Conservation (phyloP, 2,797 vertebrate genomes). For the Chanos chanos region DNA sequence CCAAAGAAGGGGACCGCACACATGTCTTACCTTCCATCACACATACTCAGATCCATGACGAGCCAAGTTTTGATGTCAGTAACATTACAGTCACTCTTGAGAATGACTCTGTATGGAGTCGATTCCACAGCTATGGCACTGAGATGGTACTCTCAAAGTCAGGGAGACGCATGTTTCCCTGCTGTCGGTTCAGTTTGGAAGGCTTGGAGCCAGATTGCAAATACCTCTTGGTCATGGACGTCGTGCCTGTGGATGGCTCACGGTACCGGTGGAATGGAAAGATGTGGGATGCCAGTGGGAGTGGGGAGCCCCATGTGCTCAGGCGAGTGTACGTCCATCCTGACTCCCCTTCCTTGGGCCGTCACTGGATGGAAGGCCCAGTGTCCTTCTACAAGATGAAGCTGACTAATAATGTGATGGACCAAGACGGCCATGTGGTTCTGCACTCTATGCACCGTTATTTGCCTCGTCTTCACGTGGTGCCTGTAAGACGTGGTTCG, state of each 20-base stretch:
- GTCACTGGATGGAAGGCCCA: conserved; percentile 82
- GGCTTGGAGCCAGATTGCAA: conserved; percentile 78
- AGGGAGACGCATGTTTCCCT: conserved; percentile 95
- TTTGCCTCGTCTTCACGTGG: conserved; percentile 76
- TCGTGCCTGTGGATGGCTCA: conserved; percentile 80
- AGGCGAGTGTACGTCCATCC: conserved; percentile 81
- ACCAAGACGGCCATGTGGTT: conserved; percentile 80
- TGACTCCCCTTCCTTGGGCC: conserved; percentile 78
- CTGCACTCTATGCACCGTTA: conserved; percentile 72
- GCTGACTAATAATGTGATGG: conserved; percentile 81
- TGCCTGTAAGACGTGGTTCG: conserved; percentile 73
- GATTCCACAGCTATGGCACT: conserved; percentile 85
- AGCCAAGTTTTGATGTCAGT: conserved; percentile 60
- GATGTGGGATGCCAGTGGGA: conserved; percentile 80
- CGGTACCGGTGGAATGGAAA: conserved; percentile 83
- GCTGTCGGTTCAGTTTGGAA: conserved; percentile 85
- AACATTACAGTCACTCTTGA: conserved; percentile 83
- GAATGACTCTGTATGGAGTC: conserved; percentile 90
- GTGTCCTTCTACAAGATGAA: conserved; percentile 95
- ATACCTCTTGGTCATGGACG: conserved; percentile 88
- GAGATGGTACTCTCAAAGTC: conserved; percentile 96
- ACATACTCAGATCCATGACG: conserved; percentile 24
- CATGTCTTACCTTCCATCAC: conserved; percentile 32
- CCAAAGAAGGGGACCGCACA: conserved; percentile 66
- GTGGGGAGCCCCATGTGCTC: conserved; percentile 76